A percentile compares a stretch with the other conserved stretches of the same genome.
phyloP scores from a whole-genome alignment of 2,797 vertebrate genomes.

The Hipposideros larvatus region DNA sequence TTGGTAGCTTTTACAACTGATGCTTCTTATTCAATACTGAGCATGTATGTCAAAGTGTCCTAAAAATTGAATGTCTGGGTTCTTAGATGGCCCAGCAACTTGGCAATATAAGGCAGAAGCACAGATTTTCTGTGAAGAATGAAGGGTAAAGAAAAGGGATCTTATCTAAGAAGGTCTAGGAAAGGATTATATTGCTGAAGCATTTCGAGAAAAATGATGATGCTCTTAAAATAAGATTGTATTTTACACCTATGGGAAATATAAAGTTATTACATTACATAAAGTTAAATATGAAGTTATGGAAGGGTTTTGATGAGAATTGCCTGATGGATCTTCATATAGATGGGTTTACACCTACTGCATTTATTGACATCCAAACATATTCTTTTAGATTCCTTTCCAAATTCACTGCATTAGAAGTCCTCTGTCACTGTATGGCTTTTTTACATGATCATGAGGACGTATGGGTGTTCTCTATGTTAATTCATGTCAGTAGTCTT shows the following conservation, averaged over 20 bases:
- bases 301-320: neutral
- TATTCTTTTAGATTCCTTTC: neutral
- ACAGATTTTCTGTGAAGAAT: constrained; percentile 1
- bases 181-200: neutral
- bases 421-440: neutral
- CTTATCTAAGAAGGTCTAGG: neutral
- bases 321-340: neutral
- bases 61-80: constrained; percentile 9
- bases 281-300: neutral
- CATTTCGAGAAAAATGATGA: neutral
- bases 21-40: neutral
- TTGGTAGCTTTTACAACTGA: constrained; percentile 38
- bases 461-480: neutral
- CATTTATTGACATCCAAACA: neutral
- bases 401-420: neutral
- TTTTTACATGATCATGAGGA: neutral
- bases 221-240: neutral
- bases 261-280: neutral
- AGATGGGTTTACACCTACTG: neutral
- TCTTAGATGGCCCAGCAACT: constrained; percentile 24
- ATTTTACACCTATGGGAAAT: neutral
- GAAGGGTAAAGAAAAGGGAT: neutral
- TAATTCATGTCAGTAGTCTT: neutral
- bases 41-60: neutral
- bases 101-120: neutral